These are phyloP conservation scores for Oreochromis niloticus DNA, from an alignment of 2,113 vertebrate species.

Conservation along the genomic window DNA sequence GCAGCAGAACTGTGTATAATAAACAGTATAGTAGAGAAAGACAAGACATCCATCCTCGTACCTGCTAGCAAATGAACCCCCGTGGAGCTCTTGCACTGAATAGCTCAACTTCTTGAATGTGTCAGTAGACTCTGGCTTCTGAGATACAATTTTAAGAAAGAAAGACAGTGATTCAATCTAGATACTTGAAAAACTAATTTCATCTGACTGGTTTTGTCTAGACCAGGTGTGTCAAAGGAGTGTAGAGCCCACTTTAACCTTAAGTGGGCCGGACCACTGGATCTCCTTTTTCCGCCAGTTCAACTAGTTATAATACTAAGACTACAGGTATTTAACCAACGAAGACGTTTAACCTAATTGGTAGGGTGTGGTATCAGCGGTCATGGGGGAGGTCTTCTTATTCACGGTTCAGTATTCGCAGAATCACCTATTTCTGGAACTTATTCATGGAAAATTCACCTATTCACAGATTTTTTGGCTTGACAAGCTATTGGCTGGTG, in stretches of 20 bases:
- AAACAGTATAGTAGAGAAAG: not conserved
- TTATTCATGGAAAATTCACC: accelerated
- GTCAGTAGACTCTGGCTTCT: not conserved
- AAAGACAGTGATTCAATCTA: not conserved
- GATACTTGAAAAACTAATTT: not conserved
- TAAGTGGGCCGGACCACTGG: not conserved
- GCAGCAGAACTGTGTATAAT: not conserved
- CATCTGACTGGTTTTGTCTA: not conserved
- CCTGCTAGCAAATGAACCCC: not conserved
- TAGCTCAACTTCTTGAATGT: not conserved
- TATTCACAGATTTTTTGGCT: not conserved
- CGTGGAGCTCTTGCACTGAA: not conserved
- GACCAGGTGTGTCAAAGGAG: not conserved
- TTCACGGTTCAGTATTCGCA: not conserved
- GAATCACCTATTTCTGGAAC: not conserved
- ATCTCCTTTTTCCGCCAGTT: not conserved
- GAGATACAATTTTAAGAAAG: not conserved
- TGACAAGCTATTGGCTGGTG: accelerated
- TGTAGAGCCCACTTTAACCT: not conserved
- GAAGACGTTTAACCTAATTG: not conserved
- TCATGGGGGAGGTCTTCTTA: not conserved
- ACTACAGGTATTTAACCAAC: not conserved
- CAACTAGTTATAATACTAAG: not conserved
- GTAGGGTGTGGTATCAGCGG: not conserved
- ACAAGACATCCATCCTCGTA: not conserved